Evolutionary conservation across 2,113 vertebrate genomes (phyloP), one percentile per base, ranked within the genome.

Genomic region (Pimephales promelas): DNA sequence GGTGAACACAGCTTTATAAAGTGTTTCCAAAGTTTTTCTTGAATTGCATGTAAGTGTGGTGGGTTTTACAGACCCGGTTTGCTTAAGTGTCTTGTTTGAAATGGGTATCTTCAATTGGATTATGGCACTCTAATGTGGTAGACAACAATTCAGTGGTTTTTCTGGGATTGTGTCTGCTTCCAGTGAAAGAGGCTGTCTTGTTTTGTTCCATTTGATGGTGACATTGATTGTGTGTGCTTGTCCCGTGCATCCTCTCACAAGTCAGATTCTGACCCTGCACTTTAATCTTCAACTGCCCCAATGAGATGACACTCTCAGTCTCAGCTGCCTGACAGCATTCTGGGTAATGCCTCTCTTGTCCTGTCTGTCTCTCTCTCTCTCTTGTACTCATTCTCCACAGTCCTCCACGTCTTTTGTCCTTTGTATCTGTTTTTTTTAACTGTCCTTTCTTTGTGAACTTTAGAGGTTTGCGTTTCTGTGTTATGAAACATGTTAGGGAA

Each of bases 181-280:
- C 64, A 68, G 79, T 81, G 64, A 56, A 81, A 54, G 64, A 54
- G 47, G 62, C 64, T 81, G 79, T 81, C 79, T 81, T 52, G 62
- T 81, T 81, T 49, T 54, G 77, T 79, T 79, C 40, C 59, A 31
- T 79, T 80, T 87, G 86, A 83, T 79, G 72, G 78, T 83, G 85
- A 79, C 83, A 71, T 83, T 89, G 84, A 89, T 89, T 88, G 83
- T 87, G 54, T 87, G 71, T 81, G 84, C 71, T 79, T 80, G 81
- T 83, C 83, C 71, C 59, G 24, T 89, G 84, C 86, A 49, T 79
- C 31, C 79, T 81, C 31, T 87, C 84, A 74, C 83, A 74, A 75
- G 85, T 81, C 75, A 77, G 71, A 81, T 77, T 72, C 78, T 61
- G 74, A 83, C 64, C 79, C 22, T 1, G 28, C 22, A 31, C 79